Percentiles rank a stretch among this genome's conserved stretches.
phyloP scores from a whole-genome alignment of 2,888 invertebrate genomes.

The Lottia gigantea region DNA sequence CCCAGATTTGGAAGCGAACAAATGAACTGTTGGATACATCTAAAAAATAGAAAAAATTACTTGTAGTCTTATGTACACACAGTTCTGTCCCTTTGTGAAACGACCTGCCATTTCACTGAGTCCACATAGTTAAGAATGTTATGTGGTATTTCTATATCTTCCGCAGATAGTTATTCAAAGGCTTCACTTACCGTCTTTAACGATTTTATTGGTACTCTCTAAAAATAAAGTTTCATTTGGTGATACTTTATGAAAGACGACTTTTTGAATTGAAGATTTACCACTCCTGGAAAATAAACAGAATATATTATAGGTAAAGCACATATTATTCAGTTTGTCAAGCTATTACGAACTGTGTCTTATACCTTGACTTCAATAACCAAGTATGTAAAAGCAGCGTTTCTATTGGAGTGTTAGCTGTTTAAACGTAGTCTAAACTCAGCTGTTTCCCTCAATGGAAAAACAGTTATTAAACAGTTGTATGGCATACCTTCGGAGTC shows the following conservation, averaged over 20 bases:
- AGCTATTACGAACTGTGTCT: no score
- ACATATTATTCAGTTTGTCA: no score
- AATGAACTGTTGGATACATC: constrained; percentile 97
- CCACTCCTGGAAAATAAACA: constrained; percentile 82
- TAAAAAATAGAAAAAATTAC: constrained; percentile 50
- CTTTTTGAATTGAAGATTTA: constrained; percentile 99
- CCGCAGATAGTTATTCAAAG: neutral
- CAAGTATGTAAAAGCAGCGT: neutral
- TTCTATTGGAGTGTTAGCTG: no score
- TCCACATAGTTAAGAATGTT: no score
- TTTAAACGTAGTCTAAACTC: no score
- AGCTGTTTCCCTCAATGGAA: no score
- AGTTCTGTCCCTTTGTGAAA: constrained; percentile 2
- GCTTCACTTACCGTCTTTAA: constrained; percentile 79
- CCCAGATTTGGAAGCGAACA: constrained; percentile 99
- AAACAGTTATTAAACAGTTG: no score
- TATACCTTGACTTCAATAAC: neutral
- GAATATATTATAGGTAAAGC: neutral
- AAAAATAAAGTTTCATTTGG: constrained; percentile 98
- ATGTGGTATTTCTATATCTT: neutral
- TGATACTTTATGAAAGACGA: constrained; percentile 99
- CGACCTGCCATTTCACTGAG: neutral
- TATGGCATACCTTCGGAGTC: constrained; percentile 80
- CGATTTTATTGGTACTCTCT: constrained; percentile 98
- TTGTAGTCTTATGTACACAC: neutral